Percentiles rank a stretch among this genome's conserved stretches.
Conservation (phyloP, 2,888 invertebrate species). For the Malthinus seriepunctatus region DNA sequence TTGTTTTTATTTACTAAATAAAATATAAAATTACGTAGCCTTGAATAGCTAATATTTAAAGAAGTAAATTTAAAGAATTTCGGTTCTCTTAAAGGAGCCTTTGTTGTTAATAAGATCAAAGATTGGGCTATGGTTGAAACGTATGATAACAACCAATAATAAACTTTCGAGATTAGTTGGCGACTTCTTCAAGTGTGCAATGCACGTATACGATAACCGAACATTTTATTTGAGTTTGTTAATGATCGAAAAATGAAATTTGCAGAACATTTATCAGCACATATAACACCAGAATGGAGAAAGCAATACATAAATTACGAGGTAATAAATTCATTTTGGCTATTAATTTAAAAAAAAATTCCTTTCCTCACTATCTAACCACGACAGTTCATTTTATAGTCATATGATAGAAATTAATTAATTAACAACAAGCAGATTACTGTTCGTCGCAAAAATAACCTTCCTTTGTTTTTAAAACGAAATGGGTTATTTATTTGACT, state of each 20-base stretch:
- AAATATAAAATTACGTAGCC: conserved; percentile 10
- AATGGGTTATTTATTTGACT: no score
- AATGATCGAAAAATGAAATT: conserved; percentile 73
- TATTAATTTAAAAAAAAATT: no score
- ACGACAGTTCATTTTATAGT: no score
- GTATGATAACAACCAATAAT: conserved; percentile 16
- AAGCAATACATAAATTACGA: conserved; percentile 82
- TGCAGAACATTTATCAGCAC: conserved; percentile 84
- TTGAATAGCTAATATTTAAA: not conserved
- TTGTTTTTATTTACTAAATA: conserved; percentile 22
- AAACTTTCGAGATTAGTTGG: conserved; percentile 16
- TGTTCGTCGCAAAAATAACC: no score
- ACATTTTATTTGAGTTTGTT: not conserved
- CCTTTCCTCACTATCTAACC: no score
- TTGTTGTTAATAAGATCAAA: conserved; percentile 7
- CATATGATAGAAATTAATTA: no score
- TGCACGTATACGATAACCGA: conserved; percentile 3
- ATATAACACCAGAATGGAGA: conserved; percentile 92
- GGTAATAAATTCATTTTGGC: conserved; percentile 50
- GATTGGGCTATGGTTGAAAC: conserved; percentile 10
- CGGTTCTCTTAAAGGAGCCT: not conserved
- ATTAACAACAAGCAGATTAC: no score
- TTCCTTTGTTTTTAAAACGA: no score
- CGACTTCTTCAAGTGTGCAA: conserved; percentile 17
- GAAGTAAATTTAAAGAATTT: not conserved